Conservation (phyloP, 2,888 invertebrate species). For the Lapara coniferarum region DNA sequence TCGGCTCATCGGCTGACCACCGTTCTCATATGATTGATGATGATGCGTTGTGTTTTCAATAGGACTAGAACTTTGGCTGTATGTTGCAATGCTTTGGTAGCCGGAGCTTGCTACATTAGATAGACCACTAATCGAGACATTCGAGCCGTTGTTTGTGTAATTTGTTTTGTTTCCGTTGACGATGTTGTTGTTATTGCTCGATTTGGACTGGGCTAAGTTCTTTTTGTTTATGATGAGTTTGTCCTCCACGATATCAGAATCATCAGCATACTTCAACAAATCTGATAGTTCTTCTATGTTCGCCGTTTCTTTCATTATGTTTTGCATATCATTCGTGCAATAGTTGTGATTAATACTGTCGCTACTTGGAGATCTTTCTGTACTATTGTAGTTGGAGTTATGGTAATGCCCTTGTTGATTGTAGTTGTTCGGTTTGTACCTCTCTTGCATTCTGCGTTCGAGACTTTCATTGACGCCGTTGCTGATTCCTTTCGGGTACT, state of each 20-base stretch:
- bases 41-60: conserved; percentile 86
- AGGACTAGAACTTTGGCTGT: conserved; percentile 94
- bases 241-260: conserved; percentile 85
- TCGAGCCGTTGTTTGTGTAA: conserved; percentile 87
- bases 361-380: conserved; percentile 74
- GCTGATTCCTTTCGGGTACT: conserved; percentile 82
- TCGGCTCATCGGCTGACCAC: conserved; percentile 76
- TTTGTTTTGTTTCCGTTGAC: conserved; percentile 74
- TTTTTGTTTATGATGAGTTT: conserved; percentile 78
- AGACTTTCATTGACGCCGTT: conserved; percentile 75
- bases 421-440: conserved; percentile 76
- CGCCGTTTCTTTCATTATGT: conserved; percentile 80
- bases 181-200: conserved; percentile 72
- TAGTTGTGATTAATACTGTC: conserved; percentile 78
- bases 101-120: conserved; percentile 92
- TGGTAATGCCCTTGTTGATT: conserved; percentile 70
- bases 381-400: conserved; percentile 69
- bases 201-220: conserved; percentile 70
- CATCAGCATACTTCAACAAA: conserved; percentile 89
- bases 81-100: conserved; percentile 94
- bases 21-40: conserved; percentile 74
- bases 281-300: conserved; percentile 89
- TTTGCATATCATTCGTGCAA: conserved; percentile 73
- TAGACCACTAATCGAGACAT: conserved; percentile 90
- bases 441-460: conserved; percentile 78